Conservation (phyloP, 2,797 vertebrate species). For the Morus bassanus region DNA sequence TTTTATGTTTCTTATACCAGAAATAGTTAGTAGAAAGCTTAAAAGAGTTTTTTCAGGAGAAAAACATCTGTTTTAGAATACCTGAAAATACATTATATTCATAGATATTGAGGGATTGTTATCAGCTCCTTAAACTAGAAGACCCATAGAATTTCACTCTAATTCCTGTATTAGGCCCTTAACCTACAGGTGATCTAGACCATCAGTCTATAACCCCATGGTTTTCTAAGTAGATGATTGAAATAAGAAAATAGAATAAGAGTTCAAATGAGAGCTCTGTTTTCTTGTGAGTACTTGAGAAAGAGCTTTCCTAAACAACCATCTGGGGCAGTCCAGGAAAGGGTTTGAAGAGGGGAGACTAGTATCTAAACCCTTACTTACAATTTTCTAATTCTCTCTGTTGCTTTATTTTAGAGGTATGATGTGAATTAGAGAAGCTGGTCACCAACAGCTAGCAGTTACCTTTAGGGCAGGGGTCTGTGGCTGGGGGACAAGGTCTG, state of each 20-base stretch:
- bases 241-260: neutral
- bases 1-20: neutral
- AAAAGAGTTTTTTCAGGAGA: neutral
- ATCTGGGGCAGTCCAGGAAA: neutral
- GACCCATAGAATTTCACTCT: neutral
- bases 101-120: neutral
- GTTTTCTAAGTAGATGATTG: neutral
- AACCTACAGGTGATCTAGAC: neutral
- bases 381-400: neutral
- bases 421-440: neutral
- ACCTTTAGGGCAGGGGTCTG: neutral
- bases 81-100: neutral
- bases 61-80: neutral
- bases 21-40: neutral
- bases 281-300: neutral
- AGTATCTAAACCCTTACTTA: neutral
- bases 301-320: neutral
- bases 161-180: neutral
- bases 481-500: neutral
- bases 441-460: no score
- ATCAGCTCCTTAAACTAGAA: neutral
- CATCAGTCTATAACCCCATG: neutral
- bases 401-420: neutral
- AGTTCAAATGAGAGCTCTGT: neutral
- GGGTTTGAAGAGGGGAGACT: neutral